phyloP scores from a whole-genome alignment of 2,888 invertebrate species.

The Ethmia dodecea region DNA sequence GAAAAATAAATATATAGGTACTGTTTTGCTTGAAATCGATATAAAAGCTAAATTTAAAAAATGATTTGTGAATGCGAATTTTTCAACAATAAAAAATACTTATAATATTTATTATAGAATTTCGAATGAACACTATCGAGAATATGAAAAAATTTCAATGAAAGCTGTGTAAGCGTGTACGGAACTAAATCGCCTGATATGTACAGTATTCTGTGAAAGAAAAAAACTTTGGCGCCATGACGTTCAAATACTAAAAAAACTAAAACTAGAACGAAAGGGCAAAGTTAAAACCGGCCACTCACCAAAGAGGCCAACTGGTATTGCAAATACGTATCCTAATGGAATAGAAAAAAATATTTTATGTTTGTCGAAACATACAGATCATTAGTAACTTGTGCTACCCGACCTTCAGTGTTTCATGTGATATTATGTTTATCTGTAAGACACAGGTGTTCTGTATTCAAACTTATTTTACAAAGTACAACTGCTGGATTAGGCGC shows the following conservation, averaged over 20 bases:
- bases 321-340: conserved; percentile 74
- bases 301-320: conserved; percentile 74
- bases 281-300: conserved; percentile 56
- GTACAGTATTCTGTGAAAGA: conserved; percentile 1
- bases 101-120: not conserved
- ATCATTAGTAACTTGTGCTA: conserved; percentile 42
- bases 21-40: conserved; percentile 2
- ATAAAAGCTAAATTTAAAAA: conserved; percentile 5
- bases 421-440: too few species aligned
- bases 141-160: conserved; percentile 25
- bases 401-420: conserved; percentile 19
- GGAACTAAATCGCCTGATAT: conserved; percentile 16
- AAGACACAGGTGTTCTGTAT: too few species aligned
- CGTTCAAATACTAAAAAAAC: conserved; percentile 31
- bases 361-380: conserved; percentile 27
- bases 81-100: not conserved
- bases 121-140: conserved; percentile 5
- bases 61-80: not conserved
- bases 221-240: too few species aligned
- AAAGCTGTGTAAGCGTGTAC: conserved; percentile 57
- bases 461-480: too few species aligned
- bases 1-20: too few species aligned
- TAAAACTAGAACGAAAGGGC: conserved; percentile 40
- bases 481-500: too few species aligned
- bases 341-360: conserved; percentile 57